phyloP scores from a whole-genome alignment of 30 jellyfish, hydroid and myxozoan species.

The Chrysaora quinquecirrha region DNA sequence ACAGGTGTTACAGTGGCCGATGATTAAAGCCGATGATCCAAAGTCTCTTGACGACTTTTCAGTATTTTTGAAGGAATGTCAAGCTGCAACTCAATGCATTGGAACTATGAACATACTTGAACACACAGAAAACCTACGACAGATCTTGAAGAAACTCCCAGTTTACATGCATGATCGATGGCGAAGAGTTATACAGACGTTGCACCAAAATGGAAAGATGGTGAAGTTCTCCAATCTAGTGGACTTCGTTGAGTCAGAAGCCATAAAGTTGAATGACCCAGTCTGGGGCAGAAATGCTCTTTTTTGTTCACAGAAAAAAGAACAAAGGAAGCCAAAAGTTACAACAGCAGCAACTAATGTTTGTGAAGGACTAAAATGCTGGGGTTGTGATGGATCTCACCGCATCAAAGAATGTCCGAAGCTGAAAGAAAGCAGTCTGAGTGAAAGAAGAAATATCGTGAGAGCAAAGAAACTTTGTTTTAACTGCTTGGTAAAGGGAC shows the following conservation, averaged over 20 bases:
- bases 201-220: constrained; percentile 22
- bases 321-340: constrained; percentile 12
- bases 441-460: constrained; percentile 50
- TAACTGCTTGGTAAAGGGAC: constrained; percentile 45
- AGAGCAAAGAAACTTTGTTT: constrained; percentile 30
- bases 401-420: constrained; percentile 47
- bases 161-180: background rate
- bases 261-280: constrained; percentile 60
- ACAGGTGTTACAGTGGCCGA: constrained; percentile 41
- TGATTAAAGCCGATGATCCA: constrained; percentile 36
- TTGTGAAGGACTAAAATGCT: constrained; percentile 18
- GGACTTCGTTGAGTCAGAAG: constrained; percentile 54
- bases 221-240: constrained; percentile 48
- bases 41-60: constrained; percentile 49
- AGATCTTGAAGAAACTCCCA: background rate
- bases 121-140: background rate
- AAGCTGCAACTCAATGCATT: constrained; percentile 33
- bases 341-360: constrained; percentile 39
- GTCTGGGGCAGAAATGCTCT: constrained; percentile 66
- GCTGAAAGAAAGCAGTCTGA: constrained; percentile 41
- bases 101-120: background rate
- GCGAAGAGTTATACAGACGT: constrained; percentile 42
- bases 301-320: constrained; percentile 17
- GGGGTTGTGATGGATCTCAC: constrained; percentile 15
- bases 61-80: constrained; percentile 38